Evolutionary conservation across 2,113 vertebrate genomes (phyloP).

Genomic region (Sakesphorus luctuosus): DNA sequence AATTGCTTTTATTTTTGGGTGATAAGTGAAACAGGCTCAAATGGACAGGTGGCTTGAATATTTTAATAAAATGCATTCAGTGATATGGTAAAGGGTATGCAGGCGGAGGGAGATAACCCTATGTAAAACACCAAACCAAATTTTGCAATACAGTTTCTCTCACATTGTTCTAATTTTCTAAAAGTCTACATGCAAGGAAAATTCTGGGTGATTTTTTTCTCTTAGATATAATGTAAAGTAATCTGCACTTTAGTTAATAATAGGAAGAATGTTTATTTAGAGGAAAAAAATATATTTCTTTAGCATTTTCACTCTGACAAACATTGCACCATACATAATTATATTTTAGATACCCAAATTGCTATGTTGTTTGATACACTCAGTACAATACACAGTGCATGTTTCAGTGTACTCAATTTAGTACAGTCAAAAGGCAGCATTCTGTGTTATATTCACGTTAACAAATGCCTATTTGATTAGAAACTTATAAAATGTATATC

Average conservation of each 20-base stretch:
- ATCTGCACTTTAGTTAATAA: not conserved
- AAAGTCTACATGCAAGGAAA: constrained; percentile 9
- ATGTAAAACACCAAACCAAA: constrained; percentile 60
- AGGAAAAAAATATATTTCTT: not conserved
- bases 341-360: not conserved
- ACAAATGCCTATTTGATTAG: not conserved
- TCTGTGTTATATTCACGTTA: constrained; percentile 8
- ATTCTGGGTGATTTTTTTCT: not conserved
- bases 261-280: not conserved
- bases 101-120: constrained; percentile 40
- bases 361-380: not conserved
- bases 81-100: constrained; percentile 50
- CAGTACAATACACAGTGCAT: not conserved
- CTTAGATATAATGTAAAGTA: not conserved
- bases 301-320: not conserved
- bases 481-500: constrained; percentile 5
- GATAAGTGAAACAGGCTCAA: constrained; percentile 41
- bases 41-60: constrained; percentile 44
- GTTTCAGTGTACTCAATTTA: not conserved
- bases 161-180: constrained; percentile 30
- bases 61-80: constrained; percentile 43
- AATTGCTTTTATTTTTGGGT: constrained; percentile 43
- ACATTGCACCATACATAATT: not conserved
- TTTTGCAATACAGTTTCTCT: constrained; percentile 49
- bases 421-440: not conserved